These are phyloP conservation scores for Dicentrarchus labrax DNA, from an alignment of 2,113 vertebrate species.

Conservation along the genomic window DNA sequence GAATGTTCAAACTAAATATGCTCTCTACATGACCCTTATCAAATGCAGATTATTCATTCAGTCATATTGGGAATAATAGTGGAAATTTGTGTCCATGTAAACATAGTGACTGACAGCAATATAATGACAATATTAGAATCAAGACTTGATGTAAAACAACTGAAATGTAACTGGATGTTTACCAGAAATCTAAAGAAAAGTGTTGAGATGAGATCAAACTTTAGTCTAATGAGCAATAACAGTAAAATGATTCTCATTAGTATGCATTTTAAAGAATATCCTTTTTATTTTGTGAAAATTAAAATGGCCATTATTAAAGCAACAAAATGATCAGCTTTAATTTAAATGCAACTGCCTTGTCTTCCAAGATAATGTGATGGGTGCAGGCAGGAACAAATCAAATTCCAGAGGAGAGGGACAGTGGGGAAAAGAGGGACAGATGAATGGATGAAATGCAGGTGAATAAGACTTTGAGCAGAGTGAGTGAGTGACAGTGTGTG, in stretches of 20 bases:
- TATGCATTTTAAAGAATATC: background rate
- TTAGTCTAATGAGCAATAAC: background rate
- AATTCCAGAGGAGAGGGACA: background rate
- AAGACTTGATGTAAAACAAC: background rate
- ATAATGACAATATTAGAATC: background rate
- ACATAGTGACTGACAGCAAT: background rate
- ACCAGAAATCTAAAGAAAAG: background rate
- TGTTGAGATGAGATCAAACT: background rate
- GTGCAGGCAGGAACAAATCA: background rate
- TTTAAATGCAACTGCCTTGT: background rate
- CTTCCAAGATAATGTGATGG: background rate
- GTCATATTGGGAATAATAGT: too few relatives aligned
- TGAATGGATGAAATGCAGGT: background rate
- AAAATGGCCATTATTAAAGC: background rate
- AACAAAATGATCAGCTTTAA: background rate
- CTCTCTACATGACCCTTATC: too few relatives aligned
- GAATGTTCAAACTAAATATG: too few relatives aligned
- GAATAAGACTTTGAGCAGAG: background rate
- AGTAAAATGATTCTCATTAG: background rate
- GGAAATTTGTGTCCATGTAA: too few relatives aligned
- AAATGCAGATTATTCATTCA: too few relatives aligned
- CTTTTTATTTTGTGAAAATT: background rate
- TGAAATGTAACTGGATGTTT: too few relatives aligned
- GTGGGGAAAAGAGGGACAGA: background rate
- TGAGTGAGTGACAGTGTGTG: constrained; percentile 4